Percentiles rank a stretch among this genome's conserved stretches.
Evolutionary conservation across 2,113 vertebrate species (phyloP).

Genomic region (Synodontis membranacea): DNA sequence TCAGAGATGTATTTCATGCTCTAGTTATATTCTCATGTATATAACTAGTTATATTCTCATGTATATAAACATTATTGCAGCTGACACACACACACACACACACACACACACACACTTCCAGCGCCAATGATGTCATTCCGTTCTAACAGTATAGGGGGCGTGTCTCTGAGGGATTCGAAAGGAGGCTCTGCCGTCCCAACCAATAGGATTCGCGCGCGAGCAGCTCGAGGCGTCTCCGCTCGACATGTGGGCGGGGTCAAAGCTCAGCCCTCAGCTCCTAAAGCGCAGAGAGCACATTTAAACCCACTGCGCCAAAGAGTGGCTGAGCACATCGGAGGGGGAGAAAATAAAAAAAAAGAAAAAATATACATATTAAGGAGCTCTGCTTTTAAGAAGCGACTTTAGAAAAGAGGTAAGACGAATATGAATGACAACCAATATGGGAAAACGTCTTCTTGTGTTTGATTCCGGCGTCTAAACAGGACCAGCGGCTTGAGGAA

Average conservation of each 20-base stretch:
- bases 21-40: neutral
- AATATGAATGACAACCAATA: neutral
- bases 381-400: constrained; percentile 45
- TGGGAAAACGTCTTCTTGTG: neutral
- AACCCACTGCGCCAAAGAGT: constrained; percentile 57
- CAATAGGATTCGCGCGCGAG: constrained; percentile 60
- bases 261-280: constrained; percentile 40
- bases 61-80: neutral
- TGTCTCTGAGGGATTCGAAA: constrained; percentile 48
- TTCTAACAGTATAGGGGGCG: constrained; percentile 62
- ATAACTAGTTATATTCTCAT: neutral
- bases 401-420: constrained; percentile 60
- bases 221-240: constrained; percentile 52
- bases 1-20: neutral
- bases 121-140: constrained; percentile 68
- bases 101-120: constrained; percentile 12
- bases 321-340: constrained; percentile 17
- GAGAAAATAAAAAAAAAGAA: no score
- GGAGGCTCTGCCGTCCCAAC: constrained; percentile 58
- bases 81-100: neutral
- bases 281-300: constrained; percentile 50
- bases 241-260: constrained; percentile 60
- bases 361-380: constrained; percentile 42
- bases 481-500: neutral
- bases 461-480: neutral